Evolutionary conservation across 2,888 invertebrate genomes (phyloP).

Genomic region (Lacanobia oleracea): DNA sequence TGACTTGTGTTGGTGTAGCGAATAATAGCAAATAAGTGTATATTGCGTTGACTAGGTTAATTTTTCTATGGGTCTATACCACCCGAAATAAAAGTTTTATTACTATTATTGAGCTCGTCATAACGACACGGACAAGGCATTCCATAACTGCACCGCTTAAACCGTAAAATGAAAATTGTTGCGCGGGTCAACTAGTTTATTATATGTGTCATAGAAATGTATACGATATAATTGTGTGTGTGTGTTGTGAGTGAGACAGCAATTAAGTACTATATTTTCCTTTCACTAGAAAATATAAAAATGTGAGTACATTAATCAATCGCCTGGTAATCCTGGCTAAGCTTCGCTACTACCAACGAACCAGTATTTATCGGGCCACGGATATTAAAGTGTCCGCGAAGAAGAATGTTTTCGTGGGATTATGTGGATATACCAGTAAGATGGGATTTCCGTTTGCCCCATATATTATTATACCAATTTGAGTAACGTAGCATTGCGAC

Average conservation of each 20-base stretch:
- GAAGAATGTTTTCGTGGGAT: slow-evolving; percentile 60
- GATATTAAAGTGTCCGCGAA: slow-evolving; percentile 64
- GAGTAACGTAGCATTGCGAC: background rate
- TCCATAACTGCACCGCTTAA: too few species aligned
- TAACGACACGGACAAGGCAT: too few species aligned
- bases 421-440: slow-evolving; percentile 40
- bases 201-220: too few species aligned
- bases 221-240: too few species aligned
- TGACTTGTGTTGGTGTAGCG: too few species aligned
- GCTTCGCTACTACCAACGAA: slow-evolving; percentile 39
- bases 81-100: too few species aligned
- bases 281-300: slow-evolving; percentile 26
- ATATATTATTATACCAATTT: slow-evolving; percentile 54
- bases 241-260: background rate
- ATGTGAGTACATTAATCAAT: slow-evolving; percentile 59
- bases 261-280: slow-evolving; percentile 15
- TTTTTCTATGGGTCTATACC: too few species aligned
- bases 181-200: too few species aligned
- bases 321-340: slow-evolving; percentile 59
- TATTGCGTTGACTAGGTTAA: too few species aligned
- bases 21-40: too few species aligned
- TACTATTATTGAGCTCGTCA: too few species aligned
- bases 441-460: slow-evolving; percentile 45
- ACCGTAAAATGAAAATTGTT: too few species aligned
- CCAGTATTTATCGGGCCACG: slow-evolving; percentile 61